These are phyloP conservation scores for Nannoperca australis DNA, from an alignment of 2,797 vertebrate species.

Conservation along the genomic window DNA sequence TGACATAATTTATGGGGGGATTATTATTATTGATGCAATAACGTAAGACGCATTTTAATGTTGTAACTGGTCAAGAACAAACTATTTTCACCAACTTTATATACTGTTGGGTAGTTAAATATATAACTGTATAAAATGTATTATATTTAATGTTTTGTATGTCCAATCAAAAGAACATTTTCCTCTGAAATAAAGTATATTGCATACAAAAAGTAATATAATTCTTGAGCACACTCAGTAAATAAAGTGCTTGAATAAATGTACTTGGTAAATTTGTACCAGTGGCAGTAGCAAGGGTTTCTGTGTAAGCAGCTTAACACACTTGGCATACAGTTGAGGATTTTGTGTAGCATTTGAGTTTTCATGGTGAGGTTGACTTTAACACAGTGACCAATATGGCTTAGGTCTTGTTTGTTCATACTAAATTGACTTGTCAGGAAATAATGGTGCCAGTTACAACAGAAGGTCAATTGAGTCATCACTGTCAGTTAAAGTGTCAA, in stretches of 20 bases:
- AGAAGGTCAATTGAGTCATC: slow-evolving; percentile 45
- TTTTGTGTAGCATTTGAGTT: slow-evolving; percentile 16
- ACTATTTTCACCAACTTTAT: not conserved
- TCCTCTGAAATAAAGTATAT: not conserved
- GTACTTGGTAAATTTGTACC: not conserved
- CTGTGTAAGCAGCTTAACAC: slow-evolving; percentile 4
- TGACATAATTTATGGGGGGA: too few species aligned
- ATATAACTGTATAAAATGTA: not conserved
- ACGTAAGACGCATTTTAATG: not conserved
- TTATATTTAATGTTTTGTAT: not conserved
- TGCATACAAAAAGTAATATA: not conserved
- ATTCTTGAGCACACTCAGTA: not conserved
- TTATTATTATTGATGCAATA: not conserved
- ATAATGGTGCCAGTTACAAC: slow-evolving; percentile 16
- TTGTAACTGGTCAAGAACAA: not conserved
- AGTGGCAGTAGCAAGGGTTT: not conserved
- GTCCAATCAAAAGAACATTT: not conserved
- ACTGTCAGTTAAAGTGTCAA: slow-evolving; percentile 36
- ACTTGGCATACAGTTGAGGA: not conserved
- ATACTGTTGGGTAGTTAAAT: not conserved
- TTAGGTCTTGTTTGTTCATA: slow-evolving; percentile 27
- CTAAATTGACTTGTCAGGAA: slow-evolving; percentile 31
- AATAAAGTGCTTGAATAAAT: not conserved
- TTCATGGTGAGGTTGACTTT: slow-evolving; percentile 9
- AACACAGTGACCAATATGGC: slow-evolving; percentile 39